Percentiles rank a stretch among this genome's conserved stretches.
Conservation (phyloP, 1,140 invertebrate genomes). For the Nephotettix cincticeps region DNA sequence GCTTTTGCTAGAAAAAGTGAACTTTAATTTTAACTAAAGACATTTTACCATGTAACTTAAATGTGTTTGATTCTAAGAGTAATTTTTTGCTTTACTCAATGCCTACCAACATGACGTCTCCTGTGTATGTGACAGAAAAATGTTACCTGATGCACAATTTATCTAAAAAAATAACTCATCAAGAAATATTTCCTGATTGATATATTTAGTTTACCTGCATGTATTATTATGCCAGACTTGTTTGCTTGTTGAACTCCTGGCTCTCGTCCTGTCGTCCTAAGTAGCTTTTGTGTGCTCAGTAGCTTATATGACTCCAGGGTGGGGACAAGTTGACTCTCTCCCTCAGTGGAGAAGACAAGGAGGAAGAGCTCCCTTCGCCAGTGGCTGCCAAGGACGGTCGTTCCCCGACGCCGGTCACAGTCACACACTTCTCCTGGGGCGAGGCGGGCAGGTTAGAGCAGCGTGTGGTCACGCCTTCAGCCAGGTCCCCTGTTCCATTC, state of each 20-base stretch:
- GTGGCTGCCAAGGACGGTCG: slow-evolving; percentile 38
- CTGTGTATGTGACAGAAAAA: no score
- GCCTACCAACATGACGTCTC: no score
- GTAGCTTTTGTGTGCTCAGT: slow-evolving; percentile 19
- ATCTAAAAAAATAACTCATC: no score
- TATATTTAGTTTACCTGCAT: no score
- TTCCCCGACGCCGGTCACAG: slow-evolving; percentile 52
- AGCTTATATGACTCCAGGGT: slow-evolving; percentile 59
- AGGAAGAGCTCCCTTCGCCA: slow-evolving; percentile 25
- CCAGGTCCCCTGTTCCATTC: slow-evolving; percentile 34
- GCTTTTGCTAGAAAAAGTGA: not conserved
- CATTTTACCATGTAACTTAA: slow-evolving; percentile 4
- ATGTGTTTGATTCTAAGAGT: not conserved
- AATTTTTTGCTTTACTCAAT: no score
- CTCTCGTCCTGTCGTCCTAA: no score
- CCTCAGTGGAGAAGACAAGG: slow-evolving; percentile 38
- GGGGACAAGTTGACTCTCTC: slow-evolving; percentile 73
- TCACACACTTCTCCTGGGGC: slow-evolving; percentile 56
- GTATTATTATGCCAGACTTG: no score
- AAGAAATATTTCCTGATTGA: no score
- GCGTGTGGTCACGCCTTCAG: slow-evolving; percentile 42
- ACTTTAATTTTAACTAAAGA: not conserved
- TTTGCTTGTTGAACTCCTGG: no score
- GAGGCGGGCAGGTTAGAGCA: slow-evolving; percentile 52
- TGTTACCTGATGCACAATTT: no score